Evolutionary conservation across 1,140 invertebrate genomes (phyloP).

Genomic region (Drosophila rhopaloa): DNA sequence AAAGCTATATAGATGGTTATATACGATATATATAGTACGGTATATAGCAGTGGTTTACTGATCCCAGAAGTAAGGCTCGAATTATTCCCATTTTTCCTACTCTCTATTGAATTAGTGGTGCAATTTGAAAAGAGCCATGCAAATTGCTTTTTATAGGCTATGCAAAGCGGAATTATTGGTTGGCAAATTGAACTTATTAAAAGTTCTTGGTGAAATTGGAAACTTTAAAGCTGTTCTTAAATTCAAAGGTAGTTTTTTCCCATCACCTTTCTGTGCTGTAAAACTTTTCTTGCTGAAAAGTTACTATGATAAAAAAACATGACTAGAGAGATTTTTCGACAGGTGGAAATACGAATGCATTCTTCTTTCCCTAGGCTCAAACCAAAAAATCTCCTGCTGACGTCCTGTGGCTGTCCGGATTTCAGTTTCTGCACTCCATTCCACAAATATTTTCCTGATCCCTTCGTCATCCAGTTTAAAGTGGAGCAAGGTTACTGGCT

Average conservation of each 20-base stretch:
- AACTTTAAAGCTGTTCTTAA: conserved; percentile 4
- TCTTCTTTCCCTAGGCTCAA: conserved; percentile 19
- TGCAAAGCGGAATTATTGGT: conserved; percentile 14
- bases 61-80: background rate
- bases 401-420: background rate
- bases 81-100: background rate
- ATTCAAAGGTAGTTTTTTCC: background rate
- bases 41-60: background rate
- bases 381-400: conserved; percentile 7
- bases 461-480: conserved; percentile 4
- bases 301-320: conserved; percentile 18
- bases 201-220: background rate
- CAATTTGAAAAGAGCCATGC: conserved; percentile 4
- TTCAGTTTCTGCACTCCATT: conserved; percentile 1
- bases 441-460: conserved; percentile 22
- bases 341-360: conserved; percentile 14
- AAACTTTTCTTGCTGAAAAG: conserved; percentile 10
- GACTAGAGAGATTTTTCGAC: conserved; percentile 5
- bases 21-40: background rate
- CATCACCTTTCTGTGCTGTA: conserved; percentile 1
- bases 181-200: conserved; percentile 1
- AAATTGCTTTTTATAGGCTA: conserved; percentile 25
- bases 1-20: conserved; percentile 4
- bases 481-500: conserved; percentile 21
- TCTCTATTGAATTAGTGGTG: conserved; percentile 10